Evolutionary conservation across 2,113 vertebrate species (phyloP).

Genomic region (Ascaphus truei): DNA sequence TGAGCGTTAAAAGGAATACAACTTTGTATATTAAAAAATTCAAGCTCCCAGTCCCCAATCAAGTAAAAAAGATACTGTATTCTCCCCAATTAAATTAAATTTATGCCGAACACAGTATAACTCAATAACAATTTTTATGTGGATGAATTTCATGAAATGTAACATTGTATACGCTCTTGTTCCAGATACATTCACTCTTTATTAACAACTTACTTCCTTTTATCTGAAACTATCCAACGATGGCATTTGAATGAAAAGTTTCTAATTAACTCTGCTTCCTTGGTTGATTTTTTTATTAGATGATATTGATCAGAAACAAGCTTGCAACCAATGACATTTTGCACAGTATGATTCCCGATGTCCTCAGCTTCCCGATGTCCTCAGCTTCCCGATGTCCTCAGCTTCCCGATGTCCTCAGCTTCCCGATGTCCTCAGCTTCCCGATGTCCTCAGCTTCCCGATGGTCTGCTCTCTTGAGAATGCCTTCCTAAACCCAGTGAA

Average conservation of each 20-base stretch:
- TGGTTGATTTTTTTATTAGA: background rate
- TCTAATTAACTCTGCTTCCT: background rate
- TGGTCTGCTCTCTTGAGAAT: conserved; percentile 3
- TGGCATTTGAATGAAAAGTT: background rate
- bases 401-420: background rate
- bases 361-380: background rate
- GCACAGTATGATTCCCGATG: background rate
- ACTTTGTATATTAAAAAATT: no score
- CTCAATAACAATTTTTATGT: no score
- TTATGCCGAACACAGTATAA: no score
- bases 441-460: background rate
- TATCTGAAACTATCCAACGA: no score
- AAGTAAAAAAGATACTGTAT: no score
- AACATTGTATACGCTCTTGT: no score
- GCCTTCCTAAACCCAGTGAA: conserved; percentile 4
- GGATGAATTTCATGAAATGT: no score
- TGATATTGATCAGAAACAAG: background rate
- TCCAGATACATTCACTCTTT: no score
- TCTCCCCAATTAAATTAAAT: no score
- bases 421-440: conserved; percentile 4
- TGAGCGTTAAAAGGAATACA: no score
- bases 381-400: background rate
- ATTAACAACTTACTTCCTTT: background rate
- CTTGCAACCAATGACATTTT: background rate
- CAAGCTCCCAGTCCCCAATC: no score